Percentiles rank a stretch among this genome's conserved stretches.
These are phyloP conservation scores for Heliconius ismenius DNA, from an alignment of 2,888 invertebrate species.

Conservation along the genomic window DNA sequence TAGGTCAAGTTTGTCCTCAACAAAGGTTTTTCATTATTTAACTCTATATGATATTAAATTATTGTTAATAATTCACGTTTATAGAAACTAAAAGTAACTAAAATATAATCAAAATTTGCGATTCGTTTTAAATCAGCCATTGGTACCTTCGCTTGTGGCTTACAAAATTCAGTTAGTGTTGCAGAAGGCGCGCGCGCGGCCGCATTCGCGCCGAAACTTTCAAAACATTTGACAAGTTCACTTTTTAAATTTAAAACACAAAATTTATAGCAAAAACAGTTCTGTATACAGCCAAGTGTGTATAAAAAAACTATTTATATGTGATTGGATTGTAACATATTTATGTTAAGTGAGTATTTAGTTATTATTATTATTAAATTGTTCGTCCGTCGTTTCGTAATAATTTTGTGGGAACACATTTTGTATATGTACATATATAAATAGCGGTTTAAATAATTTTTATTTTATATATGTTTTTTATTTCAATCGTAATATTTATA, in stretches of 20 bases:
- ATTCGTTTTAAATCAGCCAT: conserved; percentile 46
- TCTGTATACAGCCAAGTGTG: conserved; percentile 50
- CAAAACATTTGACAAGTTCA: conserved; percentile 53
- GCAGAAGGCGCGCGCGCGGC: conserved; percentile 77
- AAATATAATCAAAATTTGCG: conserved; percentile 29
- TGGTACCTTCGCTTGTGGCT: conserved; percentile 74
- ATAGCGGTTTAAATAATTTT: conserved; percentile 1
- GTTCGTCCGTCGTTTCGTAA: conserved; percentile 70
- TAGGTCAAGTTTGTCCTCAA: conserved; percentile 21
- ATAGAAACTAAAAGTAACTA: conserved; percentile 14
- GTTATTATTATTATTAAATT: conserved; percentile 58
- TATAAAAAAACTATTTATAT: conserved; percentile 51
- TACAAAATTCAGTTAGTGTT: conserved; percentile 78
- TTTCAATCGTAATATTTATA: conserved; percentile 20
- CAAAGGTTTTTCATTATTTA: conserved; percentile 9
- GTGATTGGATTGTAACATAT: conserved; percentile 74
- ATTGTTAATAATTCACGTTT: conserved; percentile 6
- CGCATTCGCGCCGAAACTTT: conserved; percentile 73
- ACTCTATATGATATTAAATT: background rate
- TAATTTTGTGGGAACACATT: conserved; percentile 11
- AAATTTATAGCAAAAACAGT: conserved; percentile 36
- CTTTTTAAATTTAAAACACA: conserved; percentile 49
- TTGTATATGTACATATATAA: conserved; percentile 12
- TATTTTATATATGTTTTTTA: background rate
- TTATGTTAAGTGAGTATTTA: conserved; percentile 71